A percentile compares a stretch with the other conserved stretches of the same genome.
These are phyloP conservation scores for Abrostola triplasia DNA, from an alignment of 2,888 invertebrate species.

Conservation along the genomic window DNA sequence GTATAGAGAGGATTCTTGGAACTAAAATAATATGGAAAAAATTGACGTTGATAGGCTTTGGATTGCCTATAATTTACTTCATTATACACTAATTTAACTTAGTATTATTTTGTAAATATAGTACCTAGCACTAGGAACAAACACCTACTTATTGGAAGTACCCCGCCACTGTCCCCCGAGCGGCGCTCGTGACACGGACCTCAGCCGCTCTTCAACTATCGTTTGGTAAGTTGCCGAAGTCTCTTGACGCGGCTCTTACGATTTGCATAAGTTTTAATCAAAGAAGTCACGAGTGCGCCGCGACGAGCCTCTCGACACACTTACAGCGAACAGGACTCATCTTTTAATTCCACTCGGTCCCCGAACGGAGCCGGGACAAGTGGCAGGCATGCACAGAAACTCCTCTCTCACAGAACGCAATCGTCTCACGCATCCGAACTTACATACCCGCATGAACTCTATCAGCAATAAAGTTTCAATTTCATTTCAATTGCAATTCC, in stretches of 20 bases:
- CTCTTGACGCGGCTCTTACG: slow-evolving; percentile 69
- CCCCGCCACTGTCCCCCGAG: neutral
- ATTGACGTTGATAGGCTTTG: no score
- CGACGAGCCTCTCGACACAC: slow-evolving; percentile 57
- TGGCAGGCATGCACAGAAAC: slow-evolving; percentile 17
- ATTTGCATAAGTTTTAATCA: slow-evolving; percentile 84
- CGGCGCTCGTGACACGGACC: slow-evolving; percentile 24
- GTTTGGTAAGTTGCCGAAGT: slow-evolving; percentile 67
- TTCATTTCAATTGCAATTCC: no score
- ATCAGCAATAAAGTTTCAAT: no score
- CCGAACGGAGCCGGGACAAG: slow-evolving; percentile 5
- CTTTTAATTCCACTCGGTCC: slow-evolving; percentile 44
- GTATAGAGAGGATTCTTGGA: neutral
- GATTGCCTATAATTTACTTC: no score
- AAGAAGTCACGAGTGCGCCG: slow-evolving; percentile 66
- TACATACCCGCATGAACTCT: neutral
- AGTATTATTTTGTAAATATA: no score
- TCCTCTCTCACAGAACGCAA: slow-evolving; percentile 11
- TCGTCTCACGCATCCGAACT: neutral
- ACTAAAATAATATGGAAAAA: no score
- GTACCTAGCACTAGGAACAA: no score
- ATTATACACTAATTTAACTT: no score
- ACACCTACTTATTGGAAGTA: no score
- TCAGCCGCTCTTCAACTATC: slow-evolving; percentile 42
- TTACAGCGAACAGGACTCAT: slow-evolving; percentile 46